These are phyloP conservation scores for Ceyx melanurus DNA, from an alignment of 2,113 vertebrate genomes.

Conservation along the genomic window DNA sequence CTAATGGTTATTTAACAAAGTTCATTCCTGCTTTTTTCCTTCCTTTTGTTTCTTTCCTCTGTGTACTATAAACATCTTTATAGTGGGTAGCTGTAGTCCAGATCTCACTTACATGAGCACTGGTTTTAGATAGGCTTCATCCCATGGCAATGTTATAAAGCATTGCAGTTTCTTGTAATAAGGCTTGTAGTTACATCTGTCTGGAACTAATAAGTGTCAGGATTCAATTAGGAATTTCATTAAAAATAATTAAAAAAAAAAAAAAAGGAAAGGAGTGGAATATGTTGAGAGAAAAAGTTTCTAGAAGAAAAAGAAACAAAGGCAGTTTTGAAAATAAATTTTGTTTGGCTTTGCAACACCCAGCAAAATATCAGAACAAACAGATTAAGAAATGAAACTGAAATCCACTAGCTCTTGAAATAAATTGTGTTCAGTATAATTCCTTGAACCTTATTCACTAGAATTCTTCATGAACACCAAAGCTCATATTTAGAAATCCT, in stretches of 20 bases:
- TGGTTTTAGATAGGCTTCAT: neutral
- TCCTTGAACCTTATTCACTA: neutral
- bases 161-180: neutral
- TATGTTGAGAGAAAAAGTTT: neutral
- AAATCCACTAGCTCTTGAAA: neutral
- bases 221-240: neutral
- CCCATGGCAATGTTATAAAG: neutral
- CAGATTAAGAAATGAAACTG: neutral
- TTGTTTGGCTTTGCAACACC: neutral
- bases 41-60: neutral
- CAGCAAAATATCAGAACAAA: neutral
- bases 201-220: neutral
- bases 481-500: neutral
- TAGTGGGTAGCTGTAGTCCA: neutral
- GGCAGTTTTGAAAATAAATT: neutral
- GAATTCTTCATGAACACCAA: neutral
- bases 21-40: neutral
- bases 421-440: neutral
- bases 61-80: neutral
- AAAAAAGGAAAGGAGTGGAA: neutral
- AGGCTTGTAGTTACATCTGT: neutral
- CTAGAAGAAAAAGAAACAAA: neutral
- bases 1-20: neutral
- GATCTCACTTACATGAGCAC: neutral
- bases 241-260: neutral